Evolutionary conservation across 2,797 vertebrate species (phyloP).

Genomic region (Cottoperca gobio): DNA sequence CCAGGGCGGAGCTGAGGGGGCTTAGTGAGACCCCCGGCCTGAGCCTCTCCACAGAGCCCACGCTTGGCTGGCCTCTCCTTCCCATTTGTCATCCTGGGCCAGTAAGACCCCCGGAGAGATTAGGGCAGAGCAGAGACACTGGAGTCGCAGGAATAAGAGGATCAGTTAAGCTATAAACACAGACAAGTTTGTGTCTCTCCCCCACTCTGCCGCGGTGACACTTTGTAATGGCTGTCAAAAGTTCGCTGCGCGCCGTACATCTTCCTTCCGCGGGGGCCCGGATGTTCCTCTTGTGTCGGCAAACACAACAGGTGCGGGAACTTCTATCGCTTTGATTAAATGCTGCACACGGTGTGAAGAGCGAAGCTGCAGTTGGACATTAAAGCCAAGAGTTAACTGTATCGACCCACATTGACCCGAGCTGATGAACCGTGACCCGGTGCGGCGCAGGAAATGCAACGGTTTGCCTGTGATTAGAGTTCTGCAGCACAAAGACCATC

Average conservation of each 20-base stretch:
- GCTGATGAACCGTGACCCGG: constrained; percentile 66
- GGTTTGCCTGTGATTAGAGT: constrained; percentile 92
- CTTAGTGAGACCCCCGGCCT: constrained; percentile 77
- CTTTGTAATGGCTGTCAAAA: constrained; percentile 82
- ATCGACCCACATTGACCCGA: constrained; percentile 68
- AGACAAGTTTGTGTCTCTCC: constrained; percentile 82
- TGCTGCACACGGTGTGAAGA: constrained; percentile 2
- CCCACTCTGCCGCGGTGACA: constrained; percentile 74
- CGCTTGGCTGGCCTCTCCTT: constrained; percentile 81
- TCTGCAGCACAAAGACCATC: constrained; percentile 95
- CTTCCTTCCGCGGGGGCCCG: constrained; percentile 61
- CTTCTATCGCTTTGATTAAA: constrained; percentile 17
- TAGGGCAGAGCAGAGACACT: constrained; percentile 81
- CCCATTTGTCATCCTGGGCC: constrained; percentile 84
- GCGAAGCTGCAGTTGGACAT: constrained; percentile 23
- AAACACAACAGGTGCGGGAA: constrained; percentile 45
- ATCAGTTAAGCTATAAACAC: constrained; percentile 85
- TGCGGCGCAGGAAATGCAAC: constrained; percentile 84
- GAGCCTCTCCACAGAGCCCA: constrained; percentile 82
- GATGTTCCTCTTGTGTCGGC: too few species aligned
- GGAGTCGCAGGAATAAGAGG: constrained; percentile 83
- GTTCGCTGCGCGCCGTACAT: constrained; percentile 65
- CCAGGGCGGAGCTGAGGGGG: constrained; percentile 75
- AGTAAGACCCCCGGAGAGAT: constrained; percentile 84
- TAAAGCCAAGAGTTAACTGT: constrained; percentile 61